Base-by-base conservation (phyloP, 1,140 invertebrate genomes). In the Anoplolepis gracilipes region DNA sequence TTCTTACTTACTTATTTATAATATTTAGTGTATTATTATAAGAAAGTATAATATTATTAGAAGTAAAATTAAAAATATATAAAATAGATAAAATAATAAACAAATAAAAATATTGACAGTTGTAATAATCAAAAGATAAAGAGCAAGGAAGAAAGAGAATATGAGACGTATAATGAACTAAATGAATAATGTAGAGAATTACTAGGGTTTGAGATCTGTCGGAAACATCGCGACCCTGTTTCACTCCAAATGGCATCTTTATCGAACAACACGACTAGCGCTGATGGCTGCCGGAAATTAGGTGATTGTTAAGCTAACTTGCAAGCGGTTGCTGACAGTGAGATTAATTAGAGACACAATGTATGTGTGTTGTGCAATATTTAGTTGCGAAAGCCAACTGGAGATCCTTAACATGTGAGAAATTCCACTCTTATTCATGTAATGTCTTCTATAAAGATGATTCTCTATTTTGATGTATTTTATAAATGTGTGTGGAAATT, bases 261-360 rank as follows among this genome's bases (percentile, higher is more conserved):
- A 42, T 78, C 65, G 55, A 53, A 42, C 73, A 65, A 28, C 53
- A 64, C 85, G 64, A 69, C 79, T 87, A 85, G 81, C 33, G 87
- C 25, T 85, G 87, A 87, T 86, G 46, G 25, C 19, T 62, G 19
- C 73, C 73, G 87, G 85, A 88, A 88, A 88, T 88, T 85, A 88
- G 69, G 49, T 65, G 57, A 87, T 88, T 88, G 87, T 88, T 81
- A 67, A 69, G 55, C 76, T 42, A 76, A 36, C 39, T 78, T 36
- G 39, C 59, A 36, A 49, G 36, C 39, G 49, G 42, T 46, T 64
- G 25, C 11, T 33, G 8, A 61, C 28, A 64, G 28, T n/a, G 7
- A 7, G n/a, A 25, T 78, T 78, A 78, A 78, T 78, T 78, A 78
- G 16, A 16, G 39, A 10, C 28, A 53, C 28, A 49, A 49, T n/a